Conservation (phyloP, 1,140 invertebrate genomes). For the Drosophila punjabiensis region DNA sequence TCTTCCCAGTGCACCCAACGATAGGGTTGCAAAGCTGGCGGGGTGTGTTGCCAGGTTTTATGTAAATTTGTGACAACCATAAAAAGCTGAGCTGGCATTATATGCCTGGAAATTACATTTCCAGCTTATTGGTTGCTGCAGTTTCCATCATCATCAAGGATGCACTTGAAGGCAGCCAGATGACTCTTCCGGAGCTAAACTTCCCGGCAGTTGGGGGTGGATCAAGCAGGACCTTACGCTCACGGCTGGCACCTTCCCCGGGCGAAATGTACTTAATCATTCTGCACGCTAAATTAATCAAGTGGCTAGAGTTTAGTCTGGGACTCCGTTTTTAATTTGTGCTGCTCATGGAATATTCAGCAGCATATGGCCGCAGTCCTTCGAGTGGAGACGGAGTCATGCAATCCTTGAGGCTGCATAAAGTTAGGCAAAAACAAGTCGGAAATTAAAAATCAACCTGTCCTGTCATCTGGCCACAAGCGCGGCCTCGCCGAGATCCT, state of each 20-base stretch:
- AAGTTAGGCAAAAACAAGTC: slow-evolving; percentile 76
- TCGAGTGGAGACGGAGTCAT: slow-evolving; percentile 35
- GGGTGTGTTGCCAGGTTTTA: slow-evolving; percentile 35
- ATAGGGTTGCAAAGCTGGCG: slow-evolving; percentile 58
- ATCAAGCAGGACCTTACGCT: slow-evolving; percentile 6
- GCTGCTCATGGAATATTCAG: slow-evolving; percentile 79
- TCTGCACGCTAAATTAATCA: slow-evolving; percentile 84
- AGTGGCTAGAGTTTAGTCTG: slow-evolving; percentile 68
- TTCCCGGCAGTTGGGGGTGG: slow-evolving; percentile 26
- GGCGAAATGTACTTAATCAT: slow-evolving; percentile 83
- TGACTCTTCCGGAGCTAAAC: slow-evolving; percentile 42
- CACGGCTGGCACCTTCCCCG: slow-evolving; percentile 41
- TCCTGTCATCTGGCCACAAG: slow-evolving; percentile 66
- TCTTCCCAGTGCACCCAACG: slow-evolving; percentile 21
- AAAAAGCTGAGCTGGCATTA: slow-evolving; percentile 59
- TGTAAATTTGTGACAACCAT: slow-evolving; percentile 63
- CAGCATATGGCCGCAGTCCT: slow-evolving; percentile 63
- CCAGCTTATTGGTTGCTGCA: slow-evolving; percentile 45
- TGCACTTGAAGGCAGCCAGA: slow-evolving; percentile 39
- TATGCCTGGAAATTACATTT: slow-evolving; percentile 60
- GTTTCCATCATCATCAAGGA: slow-evolving; percentile 18
- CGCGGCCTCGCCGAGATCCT: slow-evolving; percentile 20
- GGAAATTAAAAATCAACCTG: slow-evolving; percentile 73
- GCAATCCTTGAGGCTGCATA: slow-evolving; percentile 73
- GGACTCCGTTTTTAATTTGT: slow-evolving; percentile 75